These are phyloP conservation scores for Paramuricea clavata DNA, from an alignment of 92 coral and sea anemone species.

Conservation along the genomic window DNA sequence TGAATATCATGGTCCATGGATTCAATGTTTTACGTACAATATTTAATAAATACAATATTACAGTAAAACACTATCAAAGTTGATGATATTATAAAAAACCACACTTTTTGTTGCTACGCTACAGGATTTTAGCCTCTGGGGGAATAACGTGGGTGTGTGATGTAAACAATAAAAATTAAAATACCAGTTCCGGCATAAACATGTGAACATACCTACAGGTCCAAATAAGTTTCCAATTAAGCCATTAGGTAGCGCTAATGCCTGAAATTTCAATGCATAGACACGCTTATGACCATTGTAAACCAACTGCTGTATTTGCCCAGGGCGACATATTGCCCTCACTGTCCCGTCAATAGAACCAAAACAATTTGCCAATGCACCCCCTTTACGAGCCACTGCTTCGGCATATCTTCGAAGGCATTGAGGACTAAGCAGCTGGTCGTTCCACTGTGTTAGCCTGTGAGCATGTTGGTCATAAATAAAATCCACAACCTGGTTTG, in stretches of 20 bases:
- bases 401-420: background rate
- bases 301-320: background rate
- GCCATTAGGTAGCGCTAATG: background rate
- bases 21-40: too few species aligned
- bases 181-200: background rate
- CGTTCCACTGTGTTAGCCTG: background rate
- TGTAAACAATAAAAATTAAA: too few species aligned
- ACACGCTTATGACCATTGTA: background rate
- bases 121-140: background rate
- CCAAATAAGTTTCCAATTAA: background rate
- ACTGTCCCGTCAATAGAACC: background rate
- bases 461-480: slow-evolving; percentile 11
- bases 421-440: background rate
- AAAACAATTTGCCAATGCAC: background rate
- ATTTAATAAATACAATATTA: too few species aligned
- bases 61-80: too few species aligned
- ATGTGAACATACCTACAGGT: background rate
- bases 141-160: background rate
- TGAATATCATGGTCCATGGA: too few species aligned
- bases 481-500: background rate
- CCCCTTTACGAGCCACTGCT: background rate
- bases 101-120: background rate
- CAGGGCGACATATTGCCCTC: background rate
- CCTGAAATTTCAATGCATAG: background rate
- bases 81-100: too few species aligned